phyloP scores from a whole-genome alignment of 1,140 invertebrate species.

The Proales similis region DNA sequence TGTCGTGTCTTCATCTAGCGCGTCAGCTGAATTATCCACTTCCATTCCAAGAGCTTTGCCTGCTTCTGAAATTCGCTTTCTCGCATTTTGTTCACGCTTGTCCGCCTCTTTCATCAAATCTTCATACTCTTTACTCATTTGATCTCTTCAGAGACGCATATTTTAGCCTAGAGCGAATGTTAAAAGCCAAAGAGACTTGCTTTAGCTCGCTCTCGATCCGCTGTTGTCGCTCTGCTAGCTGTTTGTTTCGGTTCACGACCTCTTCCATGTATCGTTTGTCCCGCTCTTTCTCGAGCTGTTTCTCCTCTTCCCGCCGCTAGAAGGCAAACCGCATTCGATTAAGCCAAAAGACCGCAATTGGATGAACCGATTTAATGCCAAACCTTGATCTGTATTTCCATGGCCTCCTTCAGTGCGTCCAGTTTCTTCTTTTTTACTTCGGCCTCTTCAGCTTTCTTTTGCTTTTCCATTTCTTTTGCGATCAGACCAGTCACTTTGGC shows the following conservation, averaged over 20 bases:
- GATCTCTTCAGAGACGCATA: too few relatives aligned
- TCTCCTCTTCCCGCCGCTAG: constrained; percentile 15
- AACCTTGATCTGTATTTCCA: too few relatives aligned
- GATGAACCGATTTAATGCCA: too few relatives aligned
- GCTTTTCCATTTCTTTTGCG: too few relatives aligned
- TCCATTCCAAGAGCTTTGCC: not conserved
- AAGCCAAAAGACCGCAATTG: too few relatives aligned
- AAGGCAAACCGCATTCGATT: constrained; percentile 23
- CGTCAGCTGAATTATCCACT: not conserved
- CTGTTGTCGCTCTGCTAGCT: not conserved
- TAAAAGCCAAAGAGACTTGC: too few relatives aligned
- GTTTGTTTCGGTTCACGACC: constrained; percentile 7
- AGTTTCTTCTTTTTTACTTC: too few relatives aligned
- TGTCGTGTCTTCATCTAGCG: constrained; percentile 1
- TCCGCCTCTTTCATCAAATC: not conserved
- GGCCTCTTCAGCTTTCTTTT: too few relatives aligned
- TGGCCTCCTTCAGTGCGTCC: too few relatives aligned
- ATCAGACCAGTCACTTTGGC: too few relatives aligned
- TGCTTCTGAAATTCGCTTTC: constrained; percentile 1
- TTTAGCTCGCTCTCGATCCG: constrained; percentile 12
- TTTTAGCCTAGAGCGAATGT: too few relatives aligned
- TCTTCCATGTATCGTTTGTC: constrained; percentile 34
- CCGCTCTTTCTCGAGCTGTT: constrained; percentile 8
- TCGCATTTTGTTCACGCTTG: constrained; percentile 9
- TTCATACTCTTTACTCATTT: constrained; percentile 28